Evolutionary conservation across 2,113 vertebrate species (phyloP), one percentile per base, ranked within the genome.

Genomic region (Stigmatopora nigra): DNA sequence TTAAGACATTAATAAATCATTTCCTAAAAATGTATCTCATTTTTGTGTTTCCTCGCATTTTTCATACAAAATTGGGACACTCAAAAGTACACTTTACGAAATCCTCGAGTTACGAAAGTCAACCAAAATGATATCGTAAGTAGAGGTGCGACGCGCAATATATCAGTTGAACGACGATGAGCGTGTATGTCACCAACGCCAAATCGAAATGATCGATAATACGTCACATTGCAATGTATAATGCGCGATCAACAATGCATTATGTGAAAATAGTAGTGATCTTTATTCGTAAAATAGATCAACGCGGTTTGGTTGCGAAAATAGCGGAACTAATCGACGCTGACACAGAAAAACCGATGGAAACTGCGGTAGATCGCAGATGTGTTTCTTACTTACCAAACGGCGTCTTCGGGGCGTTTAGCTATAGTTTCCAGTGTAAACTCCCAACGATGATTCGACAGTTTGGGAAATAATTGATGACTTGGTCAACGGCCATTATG

Each of bases 401-500:
- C 0, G 11, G 52, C 1, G 14, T 49, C 61, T 66, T 85, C 75
- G 81, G 11, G 67, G 35, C 48, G 53, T 56, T 13, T 16, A 20
- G 76, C 16, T 36, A 63, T 4, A 17, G 41, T 17, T 1, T 57
- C 51, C 35, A 36, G 13, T 19, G 5, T n/a, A 64, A 72, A 7
- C 35, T n/a, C 11, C 56, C 17, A 25, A 57, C 20, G 53, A 62
- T 53, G 48, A 63, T 19, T 5, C 15, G 16, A 38, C 36, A 5
- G 5, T 1, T 0, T 1, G 31, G 38, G 25, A 4, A 62, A 57
- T 0, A 12, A 1, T n/a, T 4, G 8, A 22, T 2, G 0, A 1
- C 25, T 14, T 3, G 66, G 11, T 1, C 1, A 3, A 59, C 68
- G 7, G 82, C 86, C 86, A 88, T 88, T 74, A 75, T 69, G 62